phyloP scores from a whole-genome alignment of 1,140 invertebrate genomes.

The Matsumurasca onukii region DNA sequence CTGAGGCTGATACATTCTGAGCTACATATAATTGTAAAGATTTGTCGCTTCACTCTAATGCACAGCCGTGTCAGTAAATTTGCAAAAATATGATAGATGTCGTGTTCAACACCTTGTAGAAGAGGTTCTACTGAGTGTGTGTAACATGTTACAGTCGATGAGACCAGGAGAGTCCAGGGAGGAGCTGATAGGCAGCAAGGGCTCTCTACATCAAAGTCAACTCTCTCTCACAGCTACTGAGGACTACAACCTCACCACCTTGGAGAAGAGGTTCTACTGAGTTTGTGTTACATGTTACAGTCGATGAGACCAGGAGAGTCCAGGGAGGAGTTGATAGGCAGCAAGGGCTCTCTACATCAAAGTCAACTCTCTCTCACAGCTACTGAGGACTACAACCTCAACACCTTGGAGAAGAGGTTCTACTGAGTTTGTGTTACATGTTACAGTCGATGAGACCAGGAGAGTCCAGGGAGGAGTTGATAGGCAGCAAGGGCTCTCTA shows the following conservation, averaged over 20 bases:
- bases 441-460: slow-evolving; percentile 48
- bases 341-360: slow-evolving; percentile 43
- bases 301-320: slow-evolving; percentile 53
- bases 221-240: slow-evolving; percentile 41
- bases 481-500: slow-evolving; percentile 46
- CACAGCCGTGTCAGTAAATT: too few species aligned
- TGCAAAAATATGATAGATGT: too few species aligned
- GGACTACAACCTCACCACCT: slow-evolving; percentile 56
- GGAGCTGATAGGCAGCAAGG: slow-evolving; percentile 49
- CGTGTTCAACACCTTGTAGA: too few species aligned
- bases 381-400: slow-evolving; percentile 48
- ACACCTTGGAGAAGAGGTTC: slow-evolving; percentile 79
- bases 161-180: slow-evolving; percentile 53
- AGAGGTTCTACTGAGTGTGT: too few species aligned
- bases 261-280: slow-evolving; percentile 72
- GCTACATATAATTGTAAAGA: too few species aligned
- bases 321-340: slow-evolving; percentile 50
- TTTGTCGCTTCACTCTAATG: too few species aligned
- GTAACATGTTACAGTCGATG: slow-evolving; percentile 44
- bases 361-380: slow-evolving; percentile 41
- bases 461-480: slow-evolving; percentile 53
- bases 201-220: slow-evolving; percentile 41
- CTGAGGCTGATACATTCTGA: too few species aligned
- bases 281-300: neutral
- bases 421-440: neutral